These are phyloP conservation scores for Haliclona indistincta DNA, from an alignment of 37 sponge, comb jelly and placozoan genomes.

Conservation along the genomic window DNA sequence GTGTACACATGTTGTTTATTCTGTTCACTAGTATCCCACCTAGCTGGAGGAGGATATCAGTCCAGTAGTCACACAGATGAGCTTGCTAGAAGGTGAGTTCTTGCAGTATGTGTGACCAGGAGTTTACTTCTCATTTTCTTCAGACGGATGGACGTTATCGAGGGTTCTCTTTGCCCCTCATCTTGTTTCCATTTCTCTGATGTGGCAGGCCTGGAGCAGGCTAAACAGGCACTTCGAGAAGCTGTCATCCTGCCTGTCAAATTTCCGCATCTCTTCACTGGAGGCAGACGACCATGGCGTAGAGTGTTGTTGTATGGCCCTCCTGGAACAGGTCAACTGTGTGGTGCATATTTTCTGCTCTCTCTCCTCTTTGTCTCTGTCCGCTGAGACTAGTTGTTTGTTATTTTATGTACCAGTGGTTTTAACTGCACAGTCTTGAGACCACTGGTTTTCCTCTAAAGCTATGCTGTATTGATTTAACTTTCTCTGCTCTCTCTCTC, in stretches of 20 bases:
- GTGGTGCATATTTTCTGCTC: neutral
- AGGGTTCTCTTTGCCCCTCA: slow-evolving; percentile 27
- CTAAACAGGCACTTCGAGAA: slow-evolving; percentile 75
- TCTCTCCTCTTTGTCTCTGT: neutral
- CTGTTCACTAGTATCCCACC: too few relatives aligned
- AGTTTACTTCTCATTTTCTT: too few relatives aligned
- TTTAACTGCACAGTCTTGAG: too few relatives aligned
- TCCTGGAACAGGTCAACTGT: slow-evolving; percentile 74
- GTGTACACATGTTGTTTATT: too few relatives aligned
- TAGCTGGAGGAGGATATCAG: too few relatives aligned
- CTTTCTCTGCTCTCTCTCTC: neutral
- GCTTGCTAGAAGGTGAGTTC: too few relatives aligned
- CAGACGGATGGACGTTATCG: slow-evolving; percentile 46
- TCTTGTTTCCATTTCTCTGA: slow-evolving; percentile 29
- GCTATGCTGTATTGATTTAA: neutral
- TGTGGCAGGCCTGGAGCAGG: slow-evolving; percentile 76
- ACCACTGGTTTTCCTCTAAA: too few relatives aligned
- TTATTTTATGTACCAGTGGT: neutral
- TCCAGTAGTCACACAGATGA: too few relatives aligned
- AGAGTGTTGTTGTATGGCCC: slow-evolving; percentile 87
- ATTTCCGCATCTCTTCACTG: slow-evolving; percentile 70
- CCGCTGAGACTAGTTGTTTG: neutral
- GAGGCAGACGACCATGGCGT: slow-evolving; percentile 73
- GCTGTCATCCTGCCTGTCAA: slow-evolving; percentile 66
- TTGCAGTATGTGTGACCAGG: too few relatives aligned